Conservation (phyloP, 2,113 vertebrate genomes). For the Ibidorhyncha struthersii region DNA sequence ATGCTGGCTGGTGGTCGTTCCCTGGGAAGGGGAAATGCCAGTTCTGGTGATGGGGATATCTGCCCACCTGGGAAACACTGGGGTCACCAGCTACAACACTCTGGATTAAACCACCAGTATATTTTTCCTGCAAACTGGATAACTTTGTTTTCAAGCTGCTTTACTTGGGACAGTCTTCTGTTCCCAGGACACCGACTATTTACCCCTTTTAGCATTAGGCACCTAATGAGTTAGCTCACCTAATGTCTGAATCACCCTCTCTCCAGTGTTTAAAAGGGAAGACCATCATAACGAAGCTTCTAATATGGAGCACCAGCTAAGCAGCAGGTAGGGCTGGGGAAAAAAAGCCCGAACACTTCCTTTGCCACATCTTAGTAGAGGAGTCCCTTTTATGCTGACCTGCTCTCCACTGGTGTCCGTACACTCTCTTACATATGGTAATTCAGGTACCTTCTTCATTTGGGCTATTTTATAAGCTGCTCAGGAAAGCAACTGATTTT, state of each 20-base stretch:
- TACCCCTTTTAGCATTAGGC: not conserved
- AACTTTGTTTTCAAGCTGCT: not conserved
- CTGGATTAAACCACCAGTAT: not conserved
- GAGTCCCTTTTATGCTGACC: not conserved
- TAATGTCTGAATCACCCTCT: not conserved
- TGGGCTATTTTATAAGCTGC: not conserved
- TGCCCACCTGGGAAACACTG: not conserved
- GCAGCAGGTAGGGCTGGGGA: not conserved
- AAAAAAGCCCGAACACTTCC: not conserved
- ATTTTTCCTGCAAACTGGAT: not conserved
- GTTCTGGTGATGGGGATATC: not conserved
- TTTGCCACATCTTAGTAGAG: not conserved
- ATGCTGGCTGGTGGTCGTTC: rapidly evolving
- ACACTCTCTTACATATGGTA: not conserved
- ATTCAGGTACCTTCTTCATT: not conserved
- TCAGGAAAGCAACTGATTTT: not conserved
- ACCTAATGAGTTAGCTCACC: not conserved
- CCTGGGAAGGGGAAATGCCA: not conserved
- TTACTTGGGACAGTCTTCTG: not conserved
- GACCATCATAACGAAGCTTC: not conserved
- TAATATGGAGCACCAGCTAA: not conserved
- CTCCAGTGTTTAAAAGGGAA: not conserved
- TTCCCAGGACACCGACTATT: not conserved
- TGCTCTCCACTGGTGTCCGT: not conserved
- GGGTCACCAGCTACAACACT: not conserved